Base-by-base conservation (phyloP, 2,888 invertebrate species). In the Beris chalybata region DNA sequence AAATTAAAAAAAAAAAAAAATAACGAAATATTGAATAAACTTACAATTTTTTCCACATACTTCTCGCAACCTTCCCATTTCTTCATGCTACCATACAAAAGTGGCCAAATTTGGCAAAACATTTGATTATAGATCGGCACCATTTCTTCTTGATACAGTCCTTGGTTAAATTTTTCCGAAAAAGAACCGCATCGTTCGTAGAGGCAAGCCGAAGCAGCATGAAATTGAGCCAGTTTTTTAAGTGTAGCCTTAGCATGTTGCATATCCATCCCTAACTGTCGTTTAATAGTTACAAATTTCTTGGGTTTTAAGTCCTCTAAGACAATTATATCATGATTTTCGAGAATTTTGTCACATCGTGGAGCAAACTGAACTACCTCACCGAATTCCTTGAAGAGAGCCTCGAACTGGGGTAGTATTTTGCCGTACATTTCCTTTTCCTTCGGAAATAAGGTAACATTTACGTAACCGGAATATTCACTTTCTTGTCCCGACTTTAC, bases 401-500 rank as follows among this genome's bases (percentile, higher is more conserved):
- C 65, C 55, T 78, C 78, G 45, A 79, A 79, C 3, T 75, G 74
- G 0, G 75, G 76, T 22, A 79, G 63, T 52, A 74, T 75, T 7
- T 70, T 57, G 38, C 74, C 73, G 48, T 80, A 79, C 77, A 79
- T 78, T 53, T 74, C 66, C 30, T 73, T 75, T 67, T 79, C 79
- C 58, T 77, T 79, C 13, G 76, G 77, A 53, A 78, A 79, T 64
- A 68, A 55, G 6, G 38, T 54, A 13, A 48, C 43, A 6, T 78
- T 61, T 11, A 76, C 72, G 32, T 71, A 64, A 7, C 69, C 66
- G 7, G 70, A 70, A 64, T 71, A 64, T 4, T 71, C 65, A 0
- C n/a, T 45, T 4, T 74, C 72, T 13, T 74, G 76, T 0, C 74
- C 65, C 1, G 78, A 72, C 69, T 79, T 79, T 65, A 79, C 65